Evolutionary conservation across 1,140 invertebrate species (phyloP), one percentile per base, ranked within the genome.

Genomic region (Pteromalus puparum): DNA sequence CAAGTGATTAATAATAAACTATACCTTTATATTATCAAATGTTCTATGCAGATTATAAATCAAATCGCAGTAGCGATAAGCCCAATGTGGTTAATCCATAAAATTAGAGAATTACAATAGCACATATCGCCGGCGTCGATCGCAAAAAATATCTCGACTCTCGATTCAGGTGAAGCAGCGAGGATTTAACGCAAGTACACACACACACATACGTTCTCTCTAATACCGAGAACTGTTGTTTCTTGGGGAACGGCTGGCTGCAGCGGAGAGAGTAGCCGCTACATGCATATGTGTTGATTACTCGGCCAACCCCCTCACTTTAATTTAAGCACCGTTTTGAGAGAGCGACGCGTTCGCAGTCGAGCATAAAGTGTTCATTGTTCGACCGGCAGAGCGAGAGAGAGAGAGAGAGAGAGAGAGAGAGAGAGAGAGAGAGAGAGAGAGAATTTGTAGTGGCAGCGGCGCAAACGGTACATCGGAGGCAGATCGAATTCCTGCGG

Each of bases 271-370:
- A 82, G 38, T 42, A 72, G 80, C 80, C 46, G 70, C 46, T 73
- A 48, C 26, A 18, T 72, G 78, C 34, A n/a, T 82, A 65, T 78
- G 73, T 72, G 85, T 76, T 83, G 85, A 83, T 86, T 83, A 76
- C 82, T 81, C 82, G 79, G 78, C 77, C 85, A 86, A 86, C 81
- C 85, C 85, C 77, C 79, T 83, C 81, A 81, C 79, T 86, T 82
- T 77, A 83, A 86, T 80, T 80, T 79, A 68, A 75, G 77, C 81
- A 82, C 84, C 84, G 75, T 78, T 86, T 86, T 75, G 77, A 83
- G 38, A 28, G 81, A 61, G 6, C 46, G 81, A 73, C 34, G 81
- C 74, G 74, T 13, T 80, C 77, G 77, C 85, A 81, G 76, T 75
- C 81, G 78, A 81, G 81, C 85, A 83, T 80, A 65, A 76, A 83